These are phyloP conservation scores for Psittacula echo DNA, from an alignment of 2,797 vertebrate genomes.

Conservation along the genomic window DNA sequence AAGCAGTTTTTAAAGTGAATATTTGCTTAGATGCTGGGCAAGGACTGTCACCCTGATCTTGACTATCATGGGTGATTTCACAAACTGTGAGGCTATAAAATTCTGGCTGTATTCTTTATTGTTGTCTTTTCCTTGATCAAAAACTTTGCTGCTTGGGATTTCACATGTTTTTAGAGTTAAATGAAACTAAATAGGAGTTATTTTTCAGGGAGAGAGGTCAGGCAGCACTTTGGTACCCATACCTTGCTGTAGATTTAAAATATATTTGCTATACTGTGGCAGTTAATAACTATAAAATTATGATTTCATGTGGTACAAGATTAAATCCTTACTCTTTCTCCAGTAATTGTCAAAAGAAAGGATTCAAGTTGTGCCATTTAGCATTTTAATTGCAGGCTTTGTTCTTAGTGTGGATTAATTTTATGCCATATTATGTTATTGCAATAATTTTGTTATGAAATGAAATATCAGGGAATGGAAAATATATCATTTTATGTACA, in stretches of 20 bases:
- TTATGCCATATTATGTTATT: conserved; percentile 53
- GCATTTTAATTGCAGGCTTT: conserved; percentile 60
- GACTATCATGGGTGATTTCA: background rate
- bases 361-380: conserved; percentile 40
- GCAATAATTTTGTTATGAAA: conserved; percentile 56
- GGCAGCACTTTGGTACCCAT: background rate
- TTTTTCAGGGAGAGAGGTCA: background rate
- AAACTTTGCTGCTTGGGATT: background rate
- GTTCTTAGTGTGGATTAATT: conserved; percentile 53
- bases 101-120: background rate
- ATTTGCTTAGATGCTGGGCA: background rate
- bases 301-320: background rate
- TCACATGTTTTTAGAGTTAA: background rate
- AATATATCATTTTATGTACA: conserved; percentile 10
- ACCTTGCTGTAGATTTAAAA: background rate
- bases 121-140: background rate
- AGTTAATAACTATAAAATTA: conserved; percentile 11
- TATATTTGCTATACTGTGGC: background rate
- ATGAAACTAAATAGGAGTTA: background rate
- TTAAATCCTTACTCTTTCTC: conserved; percentile 11
- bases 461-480: background rate
- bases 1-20: background rate
- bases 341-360: conserved; percentile 33
- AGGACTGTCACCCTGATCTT: background rate
- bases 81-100: background rate